Evolutionary conservation across 2,113 vertebrate species (phyloP).

Genomic region (Ciconia boyciana): DNA sequence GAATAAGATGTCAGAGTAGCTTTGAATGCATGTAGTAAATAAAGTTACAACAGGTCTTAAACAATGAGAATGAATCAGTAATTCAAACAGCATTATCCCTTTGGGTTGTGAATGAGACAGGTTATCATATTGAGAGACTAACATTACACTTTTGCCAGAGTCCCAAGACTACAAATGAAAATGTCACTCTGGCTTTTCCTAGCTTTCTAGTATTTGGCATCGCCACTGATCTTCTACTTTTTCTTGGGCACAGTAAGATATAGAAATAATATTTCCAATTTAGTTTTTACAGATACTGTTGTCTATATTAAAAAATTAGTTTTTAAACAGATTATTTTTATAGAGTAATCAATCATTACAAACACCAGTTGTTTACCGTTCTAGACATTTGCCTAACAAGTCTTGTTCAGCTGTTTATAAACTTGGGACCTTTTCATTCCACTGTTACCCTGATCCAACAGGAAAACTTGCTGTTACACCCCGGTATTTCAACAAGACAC

Average conservation of each 20-base stretch:
- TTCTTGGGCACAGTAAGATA: background rate
- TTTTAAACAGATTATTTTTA: background rate
- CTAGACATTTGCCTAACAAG: background rate
- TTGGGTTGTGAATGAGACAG: background rate
- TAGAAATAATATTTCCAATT: background rate
- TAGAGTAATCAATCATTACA: background rate
- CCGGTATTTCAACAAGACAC: background rate
- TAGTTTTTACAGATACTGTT: background rate
- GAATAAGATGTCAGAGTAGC: background rate
- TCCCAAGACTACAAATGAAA: background rate
- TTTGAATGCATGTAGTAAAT: background rate
- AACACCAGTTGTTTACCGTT: background rate
- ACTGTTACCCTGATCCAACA: background rate
- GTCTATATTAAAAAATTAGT: fast-evolving
- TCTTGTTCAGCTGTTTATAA: background rate
- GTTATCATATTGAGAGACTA: background rate
- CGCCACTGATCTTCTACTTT: background rate
- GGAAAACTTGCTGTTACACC: background rate
- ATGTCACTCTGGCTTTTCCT: background rate
- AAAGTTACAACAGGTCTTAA: background rate
- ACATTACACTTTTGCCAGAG: background rate
- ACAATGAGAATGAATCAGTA: background rate
- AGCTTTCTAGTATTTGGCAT: background rate
- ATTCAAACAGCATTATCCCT: background rate
- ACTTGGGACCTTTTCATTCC: background rate